Evolutionary conservation across 2,797 vertebrate species (phyloP), one percentile per base, ranked within the genome.

Genomic region (Apodemus agrarius): DNA sequence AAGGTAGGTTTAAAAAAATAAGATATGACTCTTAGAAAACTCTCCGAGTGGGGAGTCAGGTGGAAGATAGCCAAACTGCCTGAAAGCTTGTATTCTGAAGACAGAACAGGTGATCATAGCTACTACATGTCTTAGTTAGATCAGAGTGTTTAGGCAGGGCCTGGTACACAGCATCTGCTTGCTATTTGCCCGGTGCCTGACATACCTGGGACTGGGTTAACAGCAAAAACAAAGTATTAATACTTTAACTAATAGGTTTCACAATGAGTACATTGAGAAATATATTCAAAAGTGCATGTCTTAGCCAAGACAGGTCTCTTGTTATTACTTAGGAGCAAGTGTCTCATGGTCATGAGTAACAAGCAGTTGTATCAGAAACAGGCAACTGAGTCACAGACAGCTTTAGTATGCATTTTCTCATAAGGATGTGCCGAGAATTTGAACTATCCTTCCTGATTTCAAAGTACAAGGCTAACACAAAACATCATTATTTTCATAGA

Each of bases 401-500:
- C 31, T 9, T 9, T 9, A 0, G 6, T 16, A 34, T 87, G n/a
- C 19, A 7, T 34, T 21, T 19, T 34, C 40, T 46, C 65, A 65
- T 0, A 34, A 52, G 34, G 46, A 49, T 7, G 0, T 10, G 3
- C 6, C 19, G 7, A 59, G 1, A 7, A 0, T 0, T 0, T 16
- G 37, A 6, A 0, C 37, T 1, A 2, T 7, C 26, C 31, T 69
- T 6, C 2, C 1, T 8, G 40, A 4, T 1, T 19, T 43, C 67
- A 34, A 13, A 54, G 12, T 9, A 4, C 6, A 22, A 24, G 14
- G 10, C 8, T 59, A 14, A 11, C 24, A 0, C 0, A 6, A 24
- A 43, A 2, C 52, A 3, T 2, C 0, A 0, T 0, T 8, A 3
- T 1, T 8, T 37, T 10, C 2, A 0, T 0, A 26, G 19, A 26